phyloP scores from a whole-genome alignment of 1,140 invertebrate genomes.

The Diorhabda carinulata region DNA sequence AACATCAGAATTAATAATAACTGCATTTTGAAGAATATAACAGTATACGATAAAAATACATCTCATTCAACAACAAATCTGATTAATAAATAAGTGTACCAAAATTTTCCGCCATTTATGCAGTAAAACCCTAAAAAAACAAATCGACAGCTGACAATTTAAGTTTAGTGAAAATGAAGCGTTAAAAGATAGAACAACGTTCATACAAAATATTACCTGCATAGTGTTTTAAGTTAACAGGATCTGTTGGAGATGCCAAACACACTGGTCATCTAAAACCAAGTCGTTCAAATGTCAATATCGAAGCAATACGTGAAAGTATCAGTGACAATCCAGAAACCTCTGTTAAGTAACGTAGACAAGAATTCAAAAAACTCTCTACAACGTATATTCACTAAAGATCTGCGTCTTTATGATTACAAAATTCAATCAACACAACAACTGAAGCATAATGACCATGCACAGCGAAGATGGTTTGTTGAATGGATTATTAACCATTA shows the following conservation, averaged over 20 bases:
- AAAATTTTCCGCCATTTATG: too few relatives aligned
- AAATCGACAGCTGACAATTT: background rate
- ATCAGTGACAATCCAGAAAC: conserved; percentile 32
- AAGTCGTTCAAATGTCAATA: conserved; percentile 28
- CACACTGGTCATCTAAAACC: conserved; percentile 20
- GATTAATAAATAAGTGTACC: too few relatives aligned
- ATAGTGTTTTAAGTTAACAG: conserved; percentile 32
- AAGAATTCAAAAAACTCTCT: conserved; percentile 35
- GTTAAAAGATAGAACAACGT: conserved; percentile 9
- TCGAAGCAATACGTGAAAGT: conserved; percentile 34
- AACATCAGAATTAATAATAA: too few relatives aligned
- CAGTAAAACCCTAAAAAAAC: too few relatives aligned
- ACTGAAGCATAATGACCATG: conserved; percentile 30
- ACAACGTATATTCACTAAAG: conserved; percentile 25
- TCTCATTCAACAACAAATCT: too few relatives aligned
- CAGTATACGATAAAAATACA: too few relatives aligned
- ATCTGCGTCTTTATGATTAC: conserved; percentile 24
- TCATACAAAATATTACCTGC: conserved; percentile 32
- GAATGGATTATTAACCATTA: conserved; percentile 24
- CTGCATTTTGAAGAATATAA: too few relatives aligned
- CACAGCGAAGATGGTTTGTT: conserved; percentile 26
- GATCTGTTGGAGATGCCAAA: conserved; percentile 10
- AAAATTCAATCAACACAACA: conserved; percentile 32
- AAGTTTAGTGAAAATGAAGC: background rate
- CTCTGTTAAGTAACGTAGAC: conserved; percentile 33